Percentiles rank a stretch among this genome's conserved stretches.
Conservation (phyloP, 2,113 vertebrate species). For the Elaphurus davidianus region DNA sequence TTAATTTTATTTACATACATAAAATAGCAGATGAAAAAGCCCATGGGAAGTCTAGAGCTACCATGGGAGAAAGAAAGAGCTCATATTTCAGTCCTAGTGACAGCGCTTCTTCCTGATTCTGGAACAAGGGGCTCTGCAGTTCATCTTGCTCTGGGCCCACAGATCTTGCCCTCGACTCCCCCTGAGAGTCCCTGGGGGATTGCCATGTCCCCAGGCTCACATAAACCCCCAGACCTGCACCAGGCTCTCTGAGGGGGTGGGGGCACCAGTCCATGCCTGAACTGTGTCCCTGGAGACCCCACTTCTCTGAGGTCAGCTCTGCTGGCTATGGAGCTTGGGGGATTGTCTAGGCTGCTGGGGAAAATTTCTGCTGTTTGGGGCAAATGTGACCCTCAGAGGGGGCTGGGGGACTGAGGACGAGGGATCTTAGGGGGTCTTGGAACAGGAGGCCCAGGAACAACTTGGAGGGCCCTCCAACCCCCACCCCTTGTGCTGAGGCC, state of each 20-base stretch:
- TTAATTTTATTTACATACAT: neutral
- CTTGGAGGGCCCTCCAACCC: neutral
- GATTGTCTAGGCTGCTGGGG: neutral
- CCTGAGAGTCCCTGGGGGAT: neutral
- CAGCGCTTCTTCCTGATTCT: neutral
- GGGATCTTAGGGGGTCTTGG: neutral
- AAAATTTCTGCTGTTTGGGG: neutral
- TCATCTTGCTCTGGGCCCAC: neutral
- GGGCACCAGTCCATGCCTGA: neutral
- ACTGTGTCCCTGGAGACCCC: neutral
- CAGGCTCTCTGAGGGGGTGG: neutral
- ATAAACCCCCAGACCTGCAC: neutral
- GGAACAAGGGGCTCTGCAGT: neutral
- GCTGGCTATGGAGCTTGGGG: too few relatives aligned
- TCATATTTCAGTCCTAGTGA: neutral
- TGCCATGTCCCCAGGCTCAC: neutral
- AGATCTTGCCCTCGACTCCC: neutral
- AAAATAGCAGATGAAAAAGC: neutral
- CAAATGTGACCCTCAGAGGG: neutral
- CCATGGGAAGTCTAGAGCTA: neutral
- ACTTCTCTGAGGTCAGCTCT: neutral
- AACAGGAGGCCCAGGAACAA: neutral
- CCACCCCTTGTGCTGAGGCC: neutral
- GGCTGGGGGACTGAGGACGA: rapidly evolving
- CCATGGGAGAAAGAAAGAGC: neutral